phyloP scores from a whole-genome alignment of 2,113 vertebrate species.

The Hystrix brachyura region DNA sequence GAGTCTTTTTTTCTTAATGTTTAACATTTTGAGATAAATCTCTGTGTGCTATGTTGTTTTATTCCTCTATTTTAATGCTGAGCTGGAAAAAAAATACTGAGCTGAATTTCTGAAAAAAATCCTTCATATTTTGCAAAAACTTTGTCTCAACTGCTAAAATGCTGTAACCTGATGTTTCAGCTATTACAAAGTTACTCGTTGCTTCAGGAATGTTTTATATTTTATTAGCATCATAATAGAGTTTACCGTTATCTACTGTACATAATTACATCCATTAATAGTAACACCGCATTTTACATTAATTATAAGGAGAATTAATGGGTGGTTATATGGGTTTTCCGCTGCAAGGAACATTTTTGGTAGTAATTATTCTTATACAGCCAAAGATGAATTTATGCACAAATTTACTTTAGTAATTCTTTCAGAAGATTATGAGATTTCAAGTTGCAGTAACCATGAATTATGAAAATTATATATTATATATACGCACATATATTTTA shows the following conservation, averaged over 20 bases:
- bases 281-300: slow-evolving; percentile 71
- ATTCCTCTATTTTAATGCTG: background rate
- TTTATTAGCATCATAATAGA: slow-evolving; percentile 71
- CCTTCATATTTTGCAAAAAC: background rate
- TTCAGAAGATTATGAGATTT: slow-evolving; percentile 50
- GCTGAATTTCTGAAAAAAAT: background rate
- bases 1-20: background rate
- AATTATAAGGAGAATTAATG: slow-evolving; percentile 79
- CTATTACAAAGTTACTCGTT: slow-evolving; percentile 30
- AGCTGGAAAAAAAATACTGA: background rate
- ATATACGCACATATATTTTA: background rate
- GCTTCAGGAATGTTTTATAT: slow-evolving; percentile 56
- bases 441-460: slow-evolving; percentile 13
- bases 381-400: slow-evolving; percentile 45
- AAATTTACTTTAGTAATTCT: slow-evolving; percentile 60
- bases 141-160: background rate
- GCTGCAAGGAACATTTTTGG: slow-evolving; percentile 53
- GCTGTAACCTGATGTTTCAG: background rate
- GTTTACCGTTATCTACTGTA: slow-evolving; percentile 66
- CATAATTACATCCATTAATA: slow-evolving; percentile 75
- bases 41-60: background rate
- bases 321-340: slow-evolving; percentile 49
- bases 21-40: background rate
- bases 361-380: slow-evolving; percentile 56
- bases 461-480: background rate